A percentile compares a stretch with the other conserved stretches of the same genome.
These are phyloP conservation scores for Gavia stellata DNA, from an alignment of 2,113 vertebrate genomes.

Conservation along the genomic window DNA sequence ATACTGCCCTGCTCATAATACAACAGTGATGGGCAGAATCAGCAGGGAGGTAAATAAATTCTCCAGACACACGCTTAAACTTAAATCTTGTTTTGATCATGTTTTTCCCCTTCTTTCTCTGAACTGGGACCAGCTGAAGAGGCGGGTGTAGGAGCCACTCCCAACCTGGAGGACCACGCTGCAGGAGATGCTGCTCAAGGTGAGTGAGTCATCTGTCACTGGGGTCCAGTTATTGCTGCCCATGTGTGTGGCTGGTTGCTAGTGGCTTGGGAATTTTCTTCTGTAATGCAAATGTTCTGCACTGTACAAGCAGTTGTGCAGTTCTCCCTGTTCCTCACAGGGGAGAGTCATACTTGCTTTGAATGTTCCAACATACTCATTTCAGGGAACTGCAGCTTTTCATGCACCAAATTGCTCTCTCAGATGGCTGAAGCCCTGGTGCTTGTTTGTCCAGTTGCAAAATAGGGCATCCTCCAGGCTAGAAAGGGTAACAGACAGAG, in stretches of 20 bases:
- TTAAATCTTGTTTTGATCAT: not conserved
- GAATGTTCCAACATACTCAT: not conserved
- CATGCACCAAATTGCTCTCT: not conserved
- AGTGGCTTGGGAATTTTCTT: not conserved
- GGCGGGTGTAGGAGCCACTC: constrained; percentile 73
- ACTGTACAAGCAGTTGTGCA: not conserved
- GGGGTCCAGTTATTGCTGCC: not conserved
- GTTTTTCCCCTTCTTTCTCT: constrained; percentile 32
- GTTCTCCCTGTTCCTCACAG: not conserved
- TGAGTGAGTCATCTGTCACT: not conserved
- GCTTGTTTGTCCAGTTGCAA: not conserved
- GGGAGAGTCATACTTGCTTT: not conserved
- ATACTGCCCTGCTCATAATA: not conserved
- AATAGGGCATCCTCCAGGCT: not conserved
- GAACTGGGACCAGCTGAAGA: constrained; percentile 71
- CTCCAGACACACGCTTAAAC: not conserved
- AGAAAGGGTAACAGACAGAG: not conserved
- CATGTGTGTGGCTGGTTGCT: not conserved
- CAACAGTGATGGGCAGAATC: not conserved
- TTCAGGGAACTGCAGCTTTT: not conserved
- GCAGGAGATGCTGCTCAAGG: constrained; percentile 74
- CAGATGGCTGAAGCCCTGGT: not conserved
- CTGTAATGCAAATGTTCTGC: not conserved
- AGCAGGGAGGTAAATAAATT: not conserved
- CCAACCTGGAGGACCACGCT: constrained; percentile 74